phyloP scores from a whole-genome alignment of 2,797 vertebrate species.

The Staurois parvus region DNA sequence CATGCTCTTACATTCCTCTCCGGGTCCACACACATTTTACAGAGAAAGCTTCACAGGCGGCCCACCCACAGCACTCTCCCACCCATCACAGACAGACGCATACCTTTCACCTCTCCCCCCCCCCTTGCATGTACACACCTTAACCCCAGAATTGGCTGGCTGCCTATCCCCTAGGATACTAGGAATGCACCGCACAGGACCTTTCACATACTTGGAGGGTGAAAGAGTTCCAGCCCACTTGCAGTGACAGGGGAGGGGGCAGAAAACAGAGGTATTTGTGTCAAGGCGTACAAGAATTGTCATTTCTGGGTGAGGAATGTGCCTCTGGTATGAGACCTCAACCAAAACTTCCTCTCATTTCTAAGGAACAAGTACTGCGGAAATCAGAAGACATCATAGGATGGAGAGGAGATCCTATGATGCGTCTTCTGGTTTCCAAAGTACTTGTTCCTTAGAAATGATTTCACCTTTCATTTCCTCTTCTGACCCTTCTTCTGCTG shows the following conservation, averaged over 20 bases:
- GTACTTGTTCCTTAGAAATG: too few species aligned
- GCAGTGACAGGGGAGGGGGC: constrained; percentile 5
- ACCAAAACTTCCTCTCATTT: not conserved
- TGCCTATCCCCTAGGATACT: constrained; percentile 53
- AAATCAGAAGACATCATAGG: too few species aligned
- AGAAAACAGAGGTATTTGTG: constrained; percentile 30
- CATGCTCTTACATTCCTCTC: constrained; percentile 24
- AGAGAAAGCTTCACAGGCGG: not conserved
- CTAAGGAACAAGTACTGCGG: too few species aligned
- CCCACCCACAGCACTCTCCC: constrained; percentile 24
- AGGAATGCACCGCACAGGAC: constrained; percentile 53
- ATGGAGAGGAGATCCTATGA: too few species aligned
- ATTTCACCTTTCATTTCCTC: too few species aligned
- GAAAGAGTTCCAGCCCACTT: not conserved
- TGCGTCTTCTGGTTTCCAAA: too few species aligned
- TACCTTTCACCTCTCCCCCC: constrained; percentile 20
- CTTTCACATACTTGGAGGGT: constrained; percentile 60
- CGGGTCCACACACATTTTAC: constrained; percentile 33
- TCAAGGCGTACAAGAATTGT: not conserved
- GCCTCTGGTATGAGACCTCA: not conserved
- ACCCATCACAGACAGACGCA: constrained; percentile 22
- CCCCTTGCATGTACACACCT: constrained; percentile 14
- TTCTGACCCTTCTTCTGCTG: too few species aligned
- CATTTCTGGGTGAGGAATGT: constrained; percentile 9
- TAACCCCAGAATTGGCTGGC: constrained; percentile 39